phyloP scores from a whole-genome alignment of 2,797 vertebrate genomes.

The Loris lydekkerianus region DNA sequence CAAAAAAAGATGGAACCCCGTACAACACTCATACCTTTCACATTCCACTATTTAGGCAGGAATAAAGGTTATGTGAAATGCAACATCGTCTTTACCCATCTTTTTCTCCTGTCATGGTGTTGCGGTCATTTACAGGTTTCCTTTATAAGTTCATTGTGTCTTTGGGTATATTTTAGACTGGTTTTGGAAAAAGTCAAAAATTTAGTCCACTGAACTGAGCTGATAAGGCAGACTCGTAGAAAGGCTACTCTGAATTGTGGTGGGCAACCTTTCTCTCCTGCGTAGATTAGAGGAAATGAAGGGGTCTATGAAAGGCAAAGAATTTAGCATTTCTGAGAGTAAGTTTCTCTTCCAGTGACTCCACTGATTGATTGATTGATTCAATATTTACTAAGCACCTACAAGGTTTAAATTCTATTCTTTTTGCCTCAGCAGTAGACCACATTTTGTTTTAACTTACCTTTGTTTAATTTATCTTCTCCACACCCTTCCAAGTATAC shows the following conservation, averaged over 20 bases:
- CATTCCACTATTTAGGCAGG: conserved; percentile 30
- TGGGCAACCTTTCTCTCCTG: background rate
- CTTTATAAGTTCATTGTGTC: background rate
- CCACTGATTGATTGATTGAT: background rate
- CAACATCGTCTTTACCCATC: conserved; percentile 38
- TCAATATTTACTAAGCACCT: background rate
- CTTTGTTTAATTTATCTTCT: conserved; percentile 37
- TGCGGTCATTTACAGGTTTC: conserved; percentile 6
- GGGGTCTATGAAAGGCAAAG: background rate
- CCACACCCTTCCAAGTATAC: background rate
- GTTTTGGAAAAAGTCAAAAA: conserved; percentile 40
- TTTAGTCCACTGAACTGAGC: background rate
- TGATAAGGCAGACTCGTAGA: background rate
- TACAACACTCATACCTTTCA: background rate
- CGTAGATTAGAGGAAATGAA: background rate
- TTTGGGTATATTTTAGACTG: conserved; percentile 14
- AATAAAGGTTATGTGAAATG: conserved; percentile 14
- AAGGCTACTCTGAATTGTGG: background rate
- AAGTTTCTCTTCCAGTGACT: background rate
- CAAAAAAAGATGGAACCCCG: background rate
- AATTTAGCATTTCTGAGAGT: conserved; percentile 26
- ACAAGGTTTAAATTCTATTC: background rate
- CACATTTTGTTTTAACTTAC: background rate
- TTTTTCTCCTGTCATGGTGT: conserved; percentile 25
- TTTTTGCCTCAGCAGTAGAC: background rate